Percentiles rank a stretch among this genome's conserved stretches.
These are phyloP conservation scores for Myotis lucifugus DNA, from an alignment of 2,113 vertebrate species.

Conservation along the genomic window DNA sequence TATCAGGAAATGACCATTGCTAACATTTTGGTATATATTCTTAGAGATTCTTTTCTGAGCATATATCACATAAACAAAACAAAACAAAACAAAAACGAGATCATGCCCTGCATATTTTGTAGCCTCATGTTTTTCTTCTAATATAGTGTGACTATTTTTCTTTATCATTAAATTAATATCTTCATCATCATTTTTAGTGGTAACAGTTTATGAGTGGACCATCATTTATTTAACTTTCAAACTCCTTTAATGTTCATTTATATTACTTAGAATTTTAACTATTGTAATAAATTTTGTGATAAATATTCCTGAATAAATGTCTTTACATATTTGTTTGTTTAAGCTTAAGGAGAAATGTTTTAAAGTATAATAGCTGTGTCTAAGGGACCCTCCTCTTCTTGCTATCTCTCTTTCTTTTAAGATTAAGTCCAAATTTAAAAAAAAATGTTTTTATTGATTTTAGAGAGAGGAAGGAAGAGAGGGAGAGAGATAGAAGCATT, in stretches of 20 bases:
- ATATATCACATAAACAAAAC: conserved; percentile 44
- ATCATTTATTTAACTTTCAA: conserved; percentile 50
- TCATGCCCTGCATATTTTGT: conserved; percentile 52
- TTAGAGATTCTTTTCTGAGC: conserved; percentile 22
- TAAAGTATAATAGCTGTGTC: not conserved
- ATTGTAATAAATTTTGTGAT: conserved; percentile 50
- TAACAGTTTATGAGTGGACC: conserved; percentile 45
- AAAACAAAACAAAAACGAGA: conserved; percentile 24
- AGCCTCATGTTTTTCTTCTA: not conserved
- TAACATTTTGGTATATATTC: conserved; percentile 31
- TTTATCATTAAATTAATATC: conserved; percentile 62
- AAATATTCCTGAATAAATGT: conserved; percentile 35
- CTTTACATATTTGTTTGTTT: not conserved
- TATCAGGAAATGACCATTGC: conserved; percentile 2
- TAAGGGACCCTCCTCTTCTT: not conserved
- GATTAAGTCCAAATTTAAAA: not conserved
- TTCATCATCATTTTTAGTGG: conserved; percentile 51
- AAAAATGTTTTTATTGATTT: no score
- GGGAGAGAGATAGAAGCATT: no score
- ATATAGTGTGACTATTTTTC: conserved; percentile 40
- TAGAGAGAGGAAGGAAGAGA: no score
- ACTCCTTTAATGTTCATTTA: conserved; percentile 33
- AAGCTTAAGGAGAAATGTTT: conserved; percentile 45
- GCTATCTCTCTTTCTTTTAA: not conserved
- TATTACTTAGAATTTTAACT: conserved; percentile 66